Conservation (phyloP, 2,113 vertebrate species). For the Dasyurus viverrinus region DNA sequence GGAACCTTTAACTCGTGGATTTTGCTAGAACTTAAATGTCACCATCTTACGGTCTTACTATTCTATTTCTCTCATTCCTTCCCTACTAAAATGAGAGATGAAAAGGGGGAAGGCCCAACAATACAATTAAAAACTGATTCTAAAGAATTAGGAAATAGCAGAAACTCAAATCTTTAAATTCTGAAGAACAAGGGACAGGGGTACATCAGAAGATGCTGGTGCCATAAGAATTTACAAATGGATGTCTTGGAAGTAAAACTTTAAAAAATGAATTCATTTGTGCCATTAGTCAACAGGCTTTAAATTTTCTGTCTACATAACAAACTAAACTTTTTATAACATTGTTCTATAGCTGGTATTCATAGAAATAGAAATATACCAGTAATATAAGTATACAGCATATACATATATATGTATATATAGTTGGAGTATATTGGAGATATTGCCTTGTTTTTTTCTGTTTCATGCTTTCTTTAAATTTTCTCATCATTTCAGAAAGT, state of each 20-base stretch:
- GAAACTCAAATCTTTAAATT: not conserved
- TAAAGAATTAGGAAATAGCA: not conserved
- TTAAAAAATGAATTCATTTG: not conserved
- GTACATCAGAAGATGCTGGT: not conserved
- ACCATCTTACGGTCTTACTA: not conserved
- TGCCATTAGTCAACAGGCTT: not conserved
- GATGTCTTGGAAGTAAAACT: not conserved
- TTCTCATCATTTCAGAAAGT: not conserved
- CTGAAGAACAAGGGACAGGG: not conserved
- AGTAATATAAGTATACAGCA: not conserved
- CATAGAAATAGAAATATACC: not conserved
- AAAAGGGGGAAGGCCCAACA: not conserved
- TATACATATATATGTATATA: not conserved
- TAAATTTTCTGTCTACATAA: not conserved
- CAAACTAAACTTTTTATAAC: not conserved
- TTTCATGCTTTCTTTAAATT: not conserved
- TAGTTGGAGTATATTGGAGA: not conserved
- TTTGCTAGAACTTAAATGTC: not conserved
- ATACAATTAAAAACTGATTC: not conserved
- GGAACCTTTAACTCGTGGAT: not conserved
- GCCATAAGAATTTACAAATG: not conserved
- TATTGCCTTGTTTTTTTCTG: not conserved
- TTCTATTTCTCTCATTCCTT: not conserved
- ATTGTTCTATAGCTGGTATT: not conserved
- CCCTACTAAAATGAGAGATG: not conserved